phyloP scores from a whole-genome alignment of 2,113 vertebrate genomes.

The Gopherus flavomarginatus region DNA sequence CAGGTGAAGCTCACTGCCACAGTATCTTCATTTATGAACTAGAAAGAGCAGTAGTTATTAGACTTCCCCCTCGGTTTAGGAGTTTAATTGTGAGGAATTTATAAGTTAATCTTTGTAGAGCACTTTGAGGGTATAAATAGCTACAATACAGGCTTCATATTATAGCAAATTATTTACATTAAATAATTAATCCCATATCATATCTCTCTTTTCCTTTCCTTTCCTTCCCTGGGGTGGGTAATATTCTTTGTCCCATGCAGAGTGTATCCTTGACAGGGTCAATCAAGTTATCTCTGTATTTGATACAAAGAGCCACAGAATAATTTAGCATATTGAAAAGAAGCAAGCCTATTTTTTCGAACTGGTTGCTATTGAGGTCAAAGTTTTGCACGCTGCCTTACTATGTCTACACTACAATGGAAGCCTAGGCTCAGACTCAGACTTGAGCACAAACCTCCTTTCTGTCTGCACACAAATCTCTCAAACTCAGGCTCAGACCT shows the following conservation, averaged over 20 bases:
- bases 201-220: neutral
- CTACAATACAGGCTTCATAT: neutral
- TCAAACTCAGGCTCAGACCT: neutral
- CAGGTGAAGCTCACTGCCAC: rapidly evolving
- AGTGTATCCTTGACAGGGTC: neutral
- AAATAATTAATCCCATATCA: neutral
- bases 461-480: neutral
- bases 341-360: neutral
- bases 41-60: neutral
- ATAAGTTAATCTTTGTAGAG: neutral
- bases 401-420: neutral
- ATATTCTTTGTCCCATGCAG: neutral
- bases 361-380: neutral
- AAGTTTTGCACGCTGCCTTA: neutral
- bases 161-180: neutral
- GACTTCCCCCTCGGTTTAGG: rapidly evolving
- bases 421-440: neutral
- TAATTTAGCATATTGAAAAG: neutral
- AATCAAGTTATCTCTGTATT: neutral
- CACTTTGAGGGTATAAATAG: neutral
- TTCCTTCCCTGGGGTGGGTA: neutral
- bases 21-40: rapidly evolving
- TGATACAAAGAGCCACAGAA: neutral
- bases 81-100: neutral
- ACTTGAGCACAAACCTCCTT: neutral